Evolutionary conservation across 2,797 vertebrate genomes (phyloP).

Genomic region (Spea hammondii): DNA sequence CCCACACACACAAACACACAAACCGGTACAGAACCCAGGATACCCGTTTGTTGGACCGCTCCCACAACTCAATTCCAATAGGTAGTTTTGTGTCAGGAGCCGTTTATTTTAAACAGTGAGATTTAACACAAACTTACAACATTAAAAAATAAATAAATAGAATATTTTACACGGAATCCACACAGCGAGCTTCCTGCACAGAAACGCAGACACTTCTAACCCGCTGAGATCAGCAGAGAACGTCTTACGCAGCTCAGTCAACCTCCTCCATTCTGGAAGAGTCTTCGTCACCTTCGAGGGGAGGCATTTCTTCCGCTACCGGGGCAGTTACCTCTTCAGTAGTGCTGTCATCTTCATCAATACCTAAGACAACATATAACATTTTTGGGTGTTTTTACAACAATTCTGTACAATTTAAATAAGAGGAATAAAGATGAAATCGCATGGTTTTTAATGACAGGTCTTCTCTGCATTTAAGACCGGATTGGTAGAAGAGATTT

Average conservation of each 20-base stretch:
- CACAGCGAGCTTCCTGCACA: slow-evolving; percentile 60
- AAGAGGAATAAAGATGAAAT: no score
- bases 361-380: slow-evolving; percentile 58
- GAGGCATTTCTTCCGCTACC: slow-evolving; percentile 75
- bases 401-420: no score
- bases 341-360: slow-evolving; percentile 74
- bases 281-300: slow-evolving; percentile 77
- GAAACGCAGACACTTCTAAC: slow-evolving; percentile 71
- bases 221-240: slow-evolving; percentile 55
- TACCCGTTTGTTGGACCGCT: no score
- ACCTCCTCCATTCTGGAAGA: slow-evolving; percentile 82
- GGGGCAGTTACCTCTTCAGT: slow-evolving; percentile 71
- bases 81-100: no score
- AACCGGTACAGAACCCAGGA: no score
- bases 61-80: no score
- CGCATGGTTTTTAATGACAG: no score
- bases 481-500: no score
- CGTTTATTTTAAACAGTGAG: slow-evolving; percentile 55
- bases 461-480: no score
- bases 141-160: slow-evolving; percentile 70
- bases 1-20: no score
- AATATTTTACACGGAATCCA: slow-evolving; percentile 46
- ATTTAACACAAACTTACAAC: slow-evolving; percentile 74
- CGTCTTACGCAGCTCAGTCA: slow-evolving; percentile 56
- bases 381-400: no score